Evolutionary conservation across 2,888 invertebrate species (phyloP), one percentile per base, ranked within the genome.

Genomic region (Bugulina stolonifera): DNA sequence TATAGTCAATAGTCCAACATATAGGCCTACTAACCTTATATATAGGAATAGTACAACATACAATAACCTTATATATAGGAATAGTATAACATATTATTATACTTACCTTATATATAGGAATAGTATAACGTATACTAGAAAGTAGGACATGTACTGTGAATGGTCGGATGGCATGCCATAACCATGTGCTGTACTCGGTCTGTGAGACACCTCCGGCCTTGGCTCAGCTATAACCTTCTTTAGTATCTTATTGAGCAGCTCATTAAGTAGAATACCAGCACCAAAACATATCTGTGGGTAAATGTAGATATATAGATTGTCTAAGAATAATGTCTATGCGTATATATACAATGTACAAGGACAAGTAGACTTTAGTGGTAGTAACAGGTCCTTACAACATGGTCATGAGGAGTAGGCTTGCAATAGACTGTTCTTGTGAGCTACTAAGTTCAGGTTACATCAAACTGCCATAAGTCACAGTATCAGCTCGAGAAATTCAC

Each of bases 121-220:
- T 84, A 92, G 90, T 76, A 90, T 87, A 76, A 92, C 89, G 85
- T 94, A 94, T 71, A 89, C 88, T 76, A 92, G 89, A 85, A 93
- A 93, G 85, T 94, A 94, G 91, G 93, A 93, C 87, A 92, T 90
- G 83, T 93, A 92, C 86, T 94, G 94, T 78, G 93, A 89, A 87
- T 94, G 94, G 75, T 91, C 91, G 43, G 93, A 94, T 72, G 94
- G 94, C 94, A 94, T 94, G 52, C 86, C 86, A 23, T 70, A 43
- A 34, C 70, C 70, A 70, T 35, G 54, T 5, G 18, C n/a, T 3
- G 18, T 54, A 23, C 14, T 18, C 10, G 58, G 29, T 35, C 70
- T 35, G 29, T 23, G n/a, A 5, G 70, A 5, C 5, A 43, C 70
- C 29, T 77, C 73, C 71, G 94, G 94, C 80, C 94, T 88, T 70